phyloP scores from a whole-genome alignment of 2,113 vertebrate genomes.

The Micronycteris hirsuta region DNA sequence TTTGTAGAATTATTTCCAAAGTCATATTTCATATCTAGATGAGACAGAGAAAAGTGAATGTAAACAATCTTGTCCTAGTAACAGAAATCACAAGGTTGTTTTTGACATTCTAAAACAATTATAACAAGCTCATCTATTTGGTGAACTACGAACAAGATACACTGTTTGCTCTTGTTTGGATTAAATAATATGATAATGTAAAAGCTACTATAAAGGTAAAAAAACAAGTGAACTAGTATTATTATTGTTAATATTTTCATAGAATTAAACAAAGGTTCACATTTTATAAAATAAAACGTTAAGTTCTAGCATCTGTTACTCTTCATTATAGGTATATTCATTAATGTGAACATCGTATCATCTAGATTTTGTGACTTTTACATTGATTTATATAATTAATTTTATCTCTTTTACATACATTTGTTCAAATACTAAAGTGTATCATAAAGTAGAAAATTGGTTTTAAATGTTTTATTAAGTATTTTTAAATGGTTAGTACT shows the following conservation, averaged over 20 bases:
- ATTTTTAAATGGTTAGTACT: neutral
- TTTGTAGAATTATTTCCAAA: neutral
- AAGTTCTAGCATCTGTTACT: neutral
- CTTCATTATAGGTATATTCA: neutral
- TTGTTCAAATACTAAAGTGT: neutral
- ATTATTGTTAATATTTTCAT: neutral
- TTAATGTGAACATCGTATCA: neutral
- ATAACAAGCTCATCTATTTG: neutral
- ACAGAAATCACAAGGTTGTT: neutral
- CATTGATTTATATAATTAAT: neutral
- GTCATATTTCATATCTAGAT: neutral
- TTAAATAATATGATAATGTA: neutral
- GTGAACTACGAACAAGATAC: neutral
- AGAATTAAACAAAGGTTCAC: neutral
- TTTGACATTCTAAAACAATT: neutral
- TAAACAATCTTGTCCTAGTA: neutral
- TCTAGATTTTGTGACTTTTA: neutral
- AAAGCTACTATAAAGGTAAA: neutral
- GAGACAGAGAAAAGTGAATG: neutral
- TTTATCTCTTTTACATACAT: neutral
- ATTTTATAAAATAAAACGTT: neutral
- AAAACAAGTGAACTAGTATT: neutral
- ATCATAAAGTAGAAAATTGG: neutral
- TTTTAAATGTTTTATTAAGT: neutral
- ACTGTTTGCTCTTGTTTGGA: neutral